Evolutionary conservation across 2,888 invertebrate genomes (phyloP).

Genomic region (Drosophila borborema): DNA sequence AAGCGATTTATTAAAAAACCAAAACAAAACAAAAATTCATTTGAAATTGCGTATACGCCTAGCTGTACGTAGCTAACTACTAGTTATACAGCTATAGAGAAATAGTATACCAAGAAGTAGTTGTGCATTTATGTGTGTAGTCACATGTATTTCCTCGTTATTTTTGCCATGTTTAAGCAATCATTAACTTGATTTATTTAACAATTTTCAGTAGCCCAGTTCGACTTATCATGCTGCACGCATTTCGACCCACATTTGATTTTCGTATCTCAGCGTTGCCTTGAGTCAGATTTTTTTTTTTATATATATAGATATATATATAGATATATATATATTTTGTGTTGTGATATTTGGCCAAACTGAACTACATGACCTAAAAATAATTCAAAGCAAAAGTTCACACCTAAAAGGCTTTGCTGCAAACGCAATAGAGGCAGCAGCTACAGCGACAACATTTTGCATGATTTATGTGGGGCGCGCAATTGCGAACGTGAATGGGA

Average conservation of each 20-base stretch:
- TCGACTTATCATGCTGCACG: constrained; percentile 55
- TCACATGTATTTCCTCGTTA: not conserved
- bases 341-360: constrained; percentile 21
- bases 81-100: no score
- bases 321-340: not conserved
- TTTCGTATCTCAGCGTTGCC: constrained; percentile 39
- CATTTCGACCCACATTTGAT: constrained; percentile 58
- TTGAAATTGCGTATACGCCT: constrained; percentile 58
- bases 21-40: not conserved
- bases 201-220: constrained; percentile 14
- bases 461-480: constrained; percentile 69
- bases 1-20: constrained; percentile 1
- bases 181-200: not conserved
- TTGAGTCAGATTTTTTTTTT: constrained; percentile 31
- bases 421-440: constrained; percentile 21
- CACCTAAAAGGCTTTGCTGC: constrained; percentile 65
- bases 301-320: not conserved
- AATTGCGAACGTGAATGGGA: constrained; percentile 16
- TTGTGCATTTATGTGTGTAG: no score
- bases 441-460: constrained; percentile 5
- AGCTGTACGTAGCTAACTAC: constrained; percentile 14
- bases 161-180: not conserved
- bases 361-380: constrained; percentile 45
- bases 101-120: not conserved
- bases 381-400: constrained; percentile 51